These are phyloP conservation scores for Rousettus madagascariensis DNA, from an alignment of 2,797 vertebrate species.

Conservation along the genomic window DNA sequence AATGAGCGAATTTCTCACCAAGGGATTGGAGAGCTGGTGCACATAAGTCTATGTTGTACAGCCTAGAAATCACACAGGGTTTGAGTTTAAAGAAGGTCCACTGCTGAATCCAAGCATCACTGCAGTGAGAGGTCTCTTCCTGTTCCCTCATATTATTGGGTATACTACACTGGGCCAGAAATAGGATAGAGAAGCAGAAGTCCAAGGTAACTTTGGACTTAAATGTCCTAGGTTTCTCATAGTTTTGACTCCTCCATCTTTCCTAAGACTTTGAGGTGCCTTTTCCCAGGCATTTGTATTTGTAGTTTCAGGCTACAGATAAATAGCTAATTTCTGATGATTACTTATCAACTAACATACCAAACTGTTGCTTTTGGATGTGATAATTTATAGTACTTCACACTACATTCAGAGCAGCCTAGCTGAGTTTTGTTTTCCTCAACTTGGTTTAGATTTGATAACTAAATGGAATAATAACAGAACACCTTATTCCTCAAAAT, in stretches of 20 bases:
- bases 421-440: background rate
- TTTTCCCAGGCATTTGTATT: background rate
- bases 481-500: background rate
- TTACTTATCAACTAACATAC: background rate
- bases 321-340: background rate
- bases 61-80: too few relatives aligned
- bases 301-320: background rate
- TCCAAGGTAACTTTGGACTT: background rate
- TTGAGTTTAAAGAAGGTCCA: background rate
- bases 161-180: background rate
- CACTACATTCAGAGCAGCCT: background rate
- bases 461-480: background rate
- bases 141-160: background rate
- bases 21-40: background rate
- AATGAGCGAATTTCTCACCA: background rate
- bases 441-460: background rate
- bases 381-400: background rate
- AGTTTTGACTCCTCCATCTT: background rate
- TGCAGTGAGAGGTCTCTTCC: background rate
- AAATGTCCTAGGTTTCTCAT: background rate
- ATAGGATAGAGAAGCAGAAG: background rate
- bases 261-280: background rate
- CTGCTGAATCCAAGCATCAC: background rate
- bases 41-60: background rate
- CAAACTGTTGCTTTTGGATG: background rate